These are phyloP conservation scores for Zele albiditarsus DNA, from an alignment of 2,888 invertebrate genomes.

Conservation along the genomic window DNA sequence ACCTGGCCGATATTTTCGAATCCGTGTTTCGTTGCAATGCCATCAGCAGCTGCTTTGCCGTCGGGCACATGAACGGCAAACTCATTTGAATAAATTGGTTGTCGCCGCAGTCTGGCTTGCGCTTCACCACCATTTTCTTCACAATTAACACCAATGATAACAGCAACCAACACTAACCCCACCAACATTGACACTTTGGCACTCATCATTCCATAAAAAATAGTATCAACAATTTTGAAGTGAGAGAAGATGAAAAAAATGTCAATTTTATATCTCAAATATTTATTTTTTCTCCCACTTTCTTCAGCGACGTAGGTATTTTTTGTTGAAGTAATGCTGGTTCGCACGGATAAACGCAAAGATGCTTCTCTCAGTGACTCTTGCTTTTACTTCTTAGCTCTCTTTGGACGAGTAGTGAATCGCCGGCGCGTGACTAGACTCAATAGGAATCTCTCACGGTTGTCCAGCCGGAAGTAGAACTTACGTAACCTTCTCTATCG, in stretches of 20 bases:
- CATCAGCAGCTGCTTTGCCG: constrained; percentile 81
- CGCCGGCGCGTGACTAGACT: constrained; percentile 37
- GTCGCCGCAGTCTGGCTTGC: constrained; percentile 43
- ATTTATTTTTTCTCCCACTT: background rate
- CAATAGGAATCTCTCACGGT: constrained; percentile 21
- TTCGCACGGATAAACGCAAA: constrained; percentile 30
- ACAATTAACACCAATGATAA: constrained; percentile 44
- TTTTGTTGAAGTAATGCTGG: constrained; percentile 4
- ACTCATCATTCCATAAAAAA: constrained; percentile 56
- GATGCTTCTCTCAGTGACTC: constrained; percentile 17
- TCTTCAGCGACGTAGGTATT: background rate
- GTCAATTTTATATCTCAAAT: background rate
- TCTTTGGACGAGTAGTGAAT: constrained; percentile 25
- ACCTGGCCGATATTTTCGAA: constrained; percentile 93
- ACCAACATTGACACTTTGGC: constrained; percentile 58
- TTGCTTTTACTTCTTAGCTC: constrained; percentile 15
- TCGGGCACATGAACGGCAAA: constrained; percentile 91
- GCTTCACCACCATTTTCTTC: constrained; percentile 18
- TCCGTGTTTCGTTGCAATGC: constrained; percentile 88
- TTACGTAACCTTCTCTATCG: constrained; percentile 26
- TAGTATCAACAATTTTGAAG: background rate
- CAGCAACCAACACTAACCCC: constrained; percentile 56
- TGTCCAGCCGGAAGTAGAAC: constrained; percentile 39
- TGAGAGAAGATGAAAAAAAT: background rate
- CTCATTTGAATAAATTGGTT: constrained; percentile 82